phyloP scores from a whole-genome alignment of 2,888 invertebrate genomes.

The Agriopis marginaria region DNA sequence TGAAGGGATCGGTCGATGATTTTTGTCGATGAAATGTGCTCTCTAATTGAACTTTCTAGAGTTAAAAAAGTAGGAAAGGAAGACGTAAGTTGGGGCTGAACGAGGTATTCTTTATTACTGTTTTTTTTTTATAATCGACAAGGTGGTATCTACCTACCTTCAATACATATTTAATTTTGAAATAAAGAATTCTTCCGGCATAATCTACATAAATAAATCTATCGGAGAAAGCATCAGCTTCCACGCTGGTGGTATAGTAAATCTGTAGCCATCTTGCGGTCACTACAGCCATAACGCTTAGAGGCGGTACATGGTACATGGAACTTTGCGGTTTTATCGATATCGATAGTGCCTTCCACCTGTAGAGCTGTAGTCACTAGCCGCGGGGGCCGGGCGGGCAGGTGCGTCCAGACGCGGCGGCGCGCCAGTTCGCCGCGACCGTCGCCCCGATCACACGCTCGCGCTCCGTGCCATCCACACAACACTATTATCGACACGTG shows the following conservation, averaged over 20 bases:
- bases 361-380: slow-evolving; percentile 60
- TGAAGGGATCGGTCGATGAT: slow-evolving; percentile 57
- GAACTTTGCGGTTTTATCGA: slow-evolving; percentile 64
- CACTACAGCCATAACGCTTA: slow-evolving; percentile 17
- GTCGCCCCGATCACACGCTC: slow-evolving; percentile 72
- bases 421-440: slow-evolving; percentile 83
- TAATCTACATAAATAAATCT: neutral
- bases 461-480: slow-evolving; percentile 56
- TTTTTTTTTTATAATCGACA: too few species aligned
- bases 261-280: slow-evolving; percentile 28
- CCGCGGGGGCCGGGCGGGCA: slow-evolving; percentile 78
- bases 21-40: slow-evolving; percentile 38
- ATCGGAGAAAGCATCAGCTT: neutral
- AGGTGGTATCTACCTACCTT: too few species aligned
- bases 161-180: neutral
- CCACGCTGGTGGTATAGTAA: slow-evolving; percentile 6
- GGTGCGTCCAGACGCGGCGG: slow-evolving; percentile 81
- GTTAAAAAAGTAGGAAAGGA: too few species aligned
- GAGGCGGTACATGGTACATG: slow-evolving; percentile 30
- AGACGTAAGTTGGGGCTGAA: too few species aligned
- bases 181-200: neutral
- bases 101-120: too few species aligned
- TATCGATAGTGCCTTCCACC: slow-evolving; percentile 74
- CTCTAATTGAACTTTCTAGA: too few species aligned
- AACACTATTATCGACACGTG: slow-evolving; percentile 67